These are phyloP conservation scores for Spheniscus humboldti DNA, from an alignment of 2,797 vertebrate species.

Conservation along the genomic window DNA sequence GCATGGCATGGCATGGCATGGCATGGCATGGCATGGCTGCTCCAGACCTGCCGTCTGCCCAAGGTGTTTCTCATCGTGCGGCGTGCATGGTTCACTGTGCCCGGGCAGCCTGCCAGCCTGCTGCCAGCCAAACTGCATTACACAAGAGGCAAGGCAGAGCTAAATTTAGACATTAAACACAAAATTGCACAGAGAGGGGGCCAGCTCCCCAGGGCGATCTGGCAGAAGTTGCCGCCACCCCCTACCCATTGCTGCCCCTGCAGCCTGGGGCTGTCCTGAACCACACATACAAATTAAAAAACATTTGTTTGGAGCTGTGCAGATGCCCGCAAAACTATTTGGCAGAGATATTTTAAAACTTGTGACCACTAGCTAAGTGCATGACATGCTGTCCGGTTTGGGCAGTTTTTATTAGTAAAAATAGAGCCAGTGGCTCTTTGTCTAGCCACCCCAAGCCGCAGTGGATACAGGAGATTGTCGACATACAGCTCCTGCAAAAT, in stretches of 20 bases:
- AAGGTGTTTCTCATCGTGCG: neutral
- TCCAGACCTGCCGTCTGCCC: neutral
- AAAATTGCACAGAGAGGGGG: neutral
- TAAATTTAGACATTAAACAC: neutral
- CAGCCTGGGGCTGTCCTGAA: neutral
- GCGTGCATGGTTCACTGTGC: accelerated
- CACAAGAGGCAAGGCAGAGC: neutral
- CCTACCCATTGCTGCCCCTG: neutral
- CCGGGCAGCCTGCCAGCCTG: neutral
- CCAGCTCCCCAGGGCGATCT: neutral
- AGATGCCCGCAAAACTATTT: neutral
- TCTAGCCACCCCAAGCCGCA: neutral
- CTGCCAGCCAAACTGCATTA: neutral
- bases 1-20: neutral
- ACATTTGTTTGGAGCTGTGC: neutral
- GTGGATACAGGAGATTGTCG: neutral
- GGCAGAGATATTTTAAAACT: neutral
- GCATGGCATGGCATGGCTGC: neutral
- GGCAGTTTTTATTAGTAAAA: neutral
- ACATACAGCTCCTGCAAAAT: neutral
- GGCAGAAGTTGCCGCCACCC: neutral
- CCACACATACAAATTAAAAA: neutral
- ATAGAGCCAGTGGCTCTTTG: neutral
- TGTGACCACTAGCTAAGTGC: neutral
- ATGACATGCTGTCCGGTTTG: neutral